Evolutionary conservation across 2,113 vertebrate species (phyloP), one percentile per base, ranked within the genome.

Genomic region (Aegotheles bennettii): DNA sequence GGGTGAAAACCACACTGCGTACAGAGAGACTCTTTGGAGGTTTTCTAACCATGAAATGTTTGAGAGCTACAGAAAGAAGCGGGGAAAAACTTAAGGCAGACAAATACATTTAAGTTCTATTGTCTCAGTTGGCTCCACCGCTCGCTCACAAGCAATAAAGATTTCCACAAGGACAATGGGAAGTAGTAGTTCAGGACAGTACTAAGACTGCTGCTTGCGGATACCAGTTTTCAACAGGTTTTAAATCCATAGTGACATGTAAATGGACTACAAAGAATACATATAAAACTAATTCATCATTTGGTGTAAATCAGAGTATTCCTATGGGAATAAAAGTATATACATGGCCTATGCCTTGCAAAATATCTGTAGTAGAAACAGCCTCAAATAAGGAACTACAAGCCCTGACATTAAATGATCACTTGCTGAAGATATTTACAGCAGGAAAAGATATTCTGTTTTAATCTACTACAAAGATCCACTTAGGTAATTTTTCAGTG

Each of bases 401-500:
- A 67, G 7, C 33, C 53, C 67, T 57, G 38, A 91, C 59, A 65
- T 2, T 57, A 36, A 57, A 43, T 18, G 35, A 68, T 28, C 20
- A 25, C 33, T 56, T 68, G 64, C 74, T 86, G 59, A 80, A 68
- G 40, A 89, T 67, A 75, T 91, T 94, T 93, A 60, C 47, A 71
- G 59, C 56, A 76, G 35, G 73, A 83, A 75, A 76, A 83, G 40
- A 29, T 28, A 45, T 69, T 94, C 38, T 54, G 18, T 48, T 90
- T 87, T 90, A 77, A 91, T 86, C 68, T 70, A 35, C 53, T 76
- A 90, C 45, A 74, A 61, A 89, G 56, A 93, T 65, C 36, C 90
- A 79, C 28, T 88, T 87, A 92, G 94, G 60, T 50, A 0, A 91
- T 89, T 97, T 94, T 91, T 84, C 87, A 95, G 86, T 1, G 20